Evolutionary conservation across 2,888 invertebrate genomes (phyloP).

Genomic region (Melanostoma scalare): DNA sequence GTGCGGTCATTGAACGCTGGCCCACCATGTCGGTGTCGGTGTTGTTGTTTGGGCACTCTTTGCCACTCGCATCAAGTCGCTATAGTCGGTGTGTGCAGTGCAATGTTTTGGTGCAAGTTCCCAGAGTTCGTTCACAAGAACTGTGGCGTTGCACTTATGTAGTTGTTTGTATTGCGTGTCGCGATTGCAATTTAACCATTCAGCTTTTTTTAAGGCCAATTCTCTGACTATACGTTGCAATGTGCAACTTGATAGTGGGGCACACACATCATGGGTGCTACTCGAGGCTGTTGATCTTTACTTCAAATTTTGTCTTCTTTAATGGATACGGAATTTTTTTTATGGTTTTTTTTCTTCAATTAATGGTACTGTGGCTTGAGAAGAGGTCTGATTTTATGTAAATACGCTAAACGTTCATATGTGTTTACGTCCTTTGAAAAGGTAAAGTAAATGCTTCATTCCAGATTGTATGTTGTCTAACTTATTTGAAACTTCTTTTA

Average conservation of each 20-base stretch:
- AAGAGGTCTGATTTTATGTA: too few species aligned
- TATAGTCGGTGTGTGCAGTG: background rate
- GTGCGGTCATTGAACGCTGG: conserved; percentile 66
- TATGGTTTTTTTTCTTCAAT: background rate
- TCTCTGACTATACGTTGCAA: conserved; percentile 34
- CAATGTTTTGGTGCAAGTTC: conserved; percentile 21
- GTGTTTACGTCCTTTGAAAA: too few species aligned
- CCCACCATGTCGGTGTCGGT: background rate
- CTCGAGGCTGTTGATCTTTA: conserved; percentile 60
- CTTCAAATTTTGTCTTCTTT: conserved; percentile 55
- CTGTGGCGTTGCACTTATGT: conserved; percentile 33
- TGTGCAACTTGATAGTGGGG: conserved; percentile 47
- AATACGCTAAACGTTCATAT: too few species aligned
- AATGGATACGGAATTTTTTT: conserved; percentile 52
- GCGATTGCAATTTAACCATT: conserved; percentile 60
- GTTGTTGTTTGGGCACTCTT: conserved; percentile 29
- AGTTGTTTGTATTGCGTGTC: conserved; percentile 27
- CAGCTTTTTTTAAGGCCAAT: conserved; percentile 60
- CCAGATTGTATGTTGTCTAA: too few species aligned
- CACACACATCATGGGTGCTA: conserved; percentile 12
- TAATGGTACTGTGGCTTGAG: background rate
- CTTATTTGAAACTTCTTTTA: too few species aligned
- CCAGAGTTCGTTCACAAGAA: conserved; percentile 23
- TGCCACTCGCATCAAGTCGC: background rate
- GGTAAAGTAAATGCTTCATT: too few species aligned